Evolutionary conservation across 2,888 invertebrate genomes (phyloP).

Genomic region (Rotaria socialis): DNA sequence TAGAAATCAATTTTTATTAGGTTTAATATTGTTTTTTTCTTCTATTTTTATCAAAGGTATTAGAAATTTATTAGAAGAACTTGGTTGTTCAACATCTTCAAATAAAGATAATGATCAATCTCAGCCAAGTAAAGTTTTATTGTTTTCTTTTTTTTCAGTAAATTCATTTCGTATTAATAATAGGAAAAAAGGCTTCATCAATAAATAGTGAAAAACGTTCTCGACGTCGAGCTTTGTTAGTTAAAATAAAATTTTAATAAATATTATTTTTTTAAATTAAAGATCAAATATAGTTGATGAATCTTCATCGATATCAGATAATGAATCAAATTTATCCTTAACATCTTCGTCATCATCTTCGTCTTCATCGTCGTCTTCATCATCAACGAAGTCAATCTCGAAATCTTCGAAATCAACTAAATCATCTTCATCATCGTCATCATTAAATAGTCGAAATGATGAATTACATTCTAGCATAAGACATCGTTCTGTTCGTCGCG

Average conservation of each 20-base stretch:
- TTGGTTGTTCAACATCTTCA: background rate
- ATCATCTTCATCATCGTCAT: background rate
- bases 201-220: background rate
- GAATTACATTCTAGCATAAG: background rate
- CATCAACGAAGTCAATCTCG: no score
- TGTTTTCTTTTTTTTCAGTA: background rate
- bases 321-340: background rate
- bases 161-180: background rate
- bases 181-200: background rate
- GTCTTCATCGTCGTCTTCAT: no score
- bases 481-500: background rate
- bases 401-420: background rate
- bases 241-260: background rate
- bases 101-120: background rate
- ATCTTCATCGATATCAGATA: background rate
- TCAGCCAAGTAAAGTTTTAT: background rate
- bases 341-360: background rate
- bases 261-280: background rate
- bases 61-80: conserved; percentile 15
- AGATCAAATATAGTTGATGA: background rate
- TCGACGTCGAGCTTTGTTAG: background rate
- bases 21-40: no score
- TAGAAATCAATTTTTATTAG: no score
- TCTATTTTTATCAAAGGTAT: background rate
- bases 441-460: background rate